phyloP scores from a whole-genome alignment of 2,888 invertebrate genomes.

The Chloroclystis v-ata region DNA sequence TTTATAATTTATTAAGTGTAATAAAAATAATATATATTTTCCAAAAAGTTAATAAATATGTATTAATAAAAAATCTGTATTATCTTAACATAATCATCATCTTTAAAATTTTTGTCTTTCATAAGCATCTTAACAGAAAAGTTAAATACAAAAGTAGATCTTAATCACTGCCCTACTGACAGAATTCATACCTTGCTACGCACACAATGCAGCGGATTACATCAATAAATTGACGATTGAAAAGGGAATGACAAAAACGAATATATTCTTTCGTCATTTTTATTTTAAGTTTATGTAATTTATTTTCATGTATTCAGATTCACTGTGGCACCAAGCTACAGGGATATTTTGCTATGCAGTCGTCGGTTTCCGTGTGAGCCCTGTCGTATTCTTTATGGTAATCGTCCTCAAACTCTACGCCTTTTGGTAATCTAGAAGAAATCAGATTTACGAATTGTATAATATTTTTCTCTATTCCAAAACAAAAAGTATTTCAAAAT shows the following conservation, averaged over 20 bases:
- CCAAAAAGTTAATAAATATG: too few relatives aligned
- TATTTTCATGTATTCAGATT: conserved; percentile 5
- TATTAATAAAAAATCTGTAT: too few relatives aligned
- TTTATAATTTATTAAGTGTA: too few relatives aligned
- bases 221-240: conserved; percentile 10
- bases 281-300: conserved; percentile 14
- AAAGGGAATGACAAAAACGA: conserved; percentile 12
- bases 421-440: conserved; percentile 68
- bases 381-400: conserved; percentile 68
- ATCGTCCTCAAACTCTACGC: conserved; percentile 50
- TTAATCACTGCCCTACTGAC: too few relatives aligned
- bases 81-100: too few relatives aligned
- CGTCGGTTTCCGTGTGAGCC: conserved; percentile 54
- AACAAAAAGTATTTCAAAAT: too few relatives aligned
- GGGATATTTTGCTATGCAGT: conserved; percentile 63
- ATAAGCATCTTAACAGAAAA: too few relatives aligned
- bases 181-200: background rate
- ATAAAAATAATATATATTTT: too few relatives aligned
- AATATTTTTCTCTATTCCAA: too few relatives aligned
- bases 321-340: conserved; percentile 42
- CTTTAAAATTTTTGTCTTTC: too few relatives aligned
- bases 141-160: too few relatives aligned
- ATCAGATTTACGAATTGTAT: too few relatives aligned
- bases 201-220: conserved; percentile 1
- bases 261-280: background rate